Conservation (phyloP, 2,113 vertebrate genomes). For the Petromus typicus region DNA sequence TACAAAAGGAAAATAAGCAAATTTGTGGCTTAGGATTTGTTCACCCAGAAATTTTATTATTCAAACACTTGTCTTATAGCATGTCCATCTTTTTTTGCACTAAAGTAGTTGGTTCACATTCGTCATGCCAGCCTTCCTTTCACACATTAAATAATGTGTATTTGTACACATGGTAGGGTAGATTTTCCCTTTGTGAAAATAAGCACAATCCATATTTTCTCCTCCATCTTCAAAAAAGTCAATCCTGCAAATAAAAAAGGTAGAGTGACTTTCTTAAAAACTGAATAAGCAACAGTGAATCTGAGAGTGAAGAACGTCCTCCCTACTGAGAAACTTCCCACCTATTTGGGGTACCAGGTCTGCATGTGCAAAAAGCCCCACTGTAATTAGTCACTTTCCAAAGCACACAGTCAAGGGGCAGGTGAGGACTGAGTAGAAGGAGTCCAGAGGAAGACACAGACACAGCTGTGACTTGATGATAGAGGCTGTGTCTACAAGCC, state of each 20-base stretch:
- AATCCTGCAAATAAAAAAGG: slow-evolving; percentile 62
- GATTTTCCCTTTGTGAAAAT: slow-evolving; percentile 69
- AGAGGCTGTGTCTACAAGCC: not conserved
- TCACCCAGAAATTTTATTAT: slow-evolving; percentile 42
- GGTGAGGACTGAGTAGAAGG: not conserved
- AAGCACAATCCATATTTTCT: slow-evolving; percentile 73
- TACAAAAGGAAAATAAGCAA: not conserved
- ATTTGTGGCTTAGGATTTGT: not conserved
- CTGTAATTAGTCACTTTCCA: not conserved
- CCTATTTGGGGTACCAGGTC: not conserved
- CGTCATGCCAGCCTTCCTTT: slow-evolving; percentile 50
- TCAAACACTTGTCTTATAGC: not conserved
- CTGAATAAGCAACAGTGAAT: not conserved
- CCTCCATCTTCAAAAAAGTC: slow-evolving; percentile 14
- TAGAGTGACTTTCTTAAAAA: not conserved
- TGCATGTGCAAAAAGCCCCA: not conserved
- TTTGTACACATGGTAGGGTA: slow-evolving; percentile 48
- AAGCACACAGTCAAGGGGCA: not conserved
- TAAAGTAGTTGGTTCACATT: slow-evolving; percentile 36
- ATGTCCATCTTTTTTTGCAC: not conserved
- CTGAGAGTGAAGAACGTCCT: not conserved
- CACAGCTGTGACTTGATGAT: not conserved
- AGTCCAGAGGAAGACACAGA: not conserved
- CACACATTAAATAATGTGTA: slow-evolving; percentile 71
- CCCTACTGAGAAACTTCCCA: not conserved